These are phyloP conservation scores for Pteromalus puparum DNA, from an alignment of 1,140 invertebrate genomes.

Conservation along the genomic window DNA sequence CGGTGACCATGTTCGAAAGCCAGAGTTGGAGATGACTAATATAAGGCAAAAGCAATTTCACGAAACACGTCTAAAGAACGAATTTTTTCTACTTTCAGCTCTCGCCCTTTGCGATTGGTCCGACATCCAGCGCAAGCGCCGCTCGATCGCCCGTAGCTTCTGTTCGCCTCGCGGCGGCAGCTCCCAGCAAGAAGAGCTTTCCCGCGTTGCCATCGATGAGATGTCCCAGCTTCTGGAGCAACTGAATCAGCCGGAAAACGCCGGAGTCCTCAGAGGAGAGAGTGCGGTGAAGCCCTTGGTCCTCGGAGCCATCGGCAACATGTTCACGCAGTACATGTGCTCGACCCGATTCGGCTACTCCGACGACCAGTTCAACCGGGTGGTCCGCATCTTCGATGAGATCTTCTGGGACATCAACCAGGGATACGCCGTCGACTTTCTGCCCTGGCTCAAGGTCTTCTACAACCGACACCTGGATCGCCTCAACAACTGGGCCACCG, in stretches of 20 bases:
- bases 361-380: constrained; percentile 80
- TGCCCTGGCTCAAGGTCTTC: constrained; percentile 86
- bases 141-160: constrained; percentile 85
- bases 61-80: not conserved
- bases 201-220: constrained; percentile 79
- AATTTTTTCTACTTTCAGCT: constrained; percentile 76
- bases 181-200: constrained; percentile 81
- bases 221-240: constrained; percentile 76
- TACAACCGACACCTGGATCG: constrained; percentile 82
- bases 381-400: constrained; percentile 85
- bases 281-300: constrained; percentile 79
- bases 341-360: constrained; percentile 82
- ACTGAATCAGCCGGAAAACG: constrained; percentile 68
- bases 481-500: constrained; percentile 80
- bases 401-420: constrained; percentile 95
- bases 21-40: too few species aligned
- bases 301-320: constrained; percentile 83
- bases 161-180: constrained; percentile 86
- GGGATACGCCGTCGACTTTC: constrained; percentile 89
- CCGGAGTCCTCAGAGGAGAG: constrained; percentile 70
- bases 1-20: too few species aligned
- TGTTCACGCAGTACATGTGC: constrained; percentile 91
- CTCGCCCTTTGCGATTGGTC: constrained; percentile 91
- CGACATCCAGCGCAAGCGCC: constrained; percentile 83
- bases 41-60: too few species aligned